Percentiles rank a stretch among this genome's conserved stretches.
Conservation (phyloP, 2,113 vertebrate genomes). For the Nycticorax nycticorax region DNA sequence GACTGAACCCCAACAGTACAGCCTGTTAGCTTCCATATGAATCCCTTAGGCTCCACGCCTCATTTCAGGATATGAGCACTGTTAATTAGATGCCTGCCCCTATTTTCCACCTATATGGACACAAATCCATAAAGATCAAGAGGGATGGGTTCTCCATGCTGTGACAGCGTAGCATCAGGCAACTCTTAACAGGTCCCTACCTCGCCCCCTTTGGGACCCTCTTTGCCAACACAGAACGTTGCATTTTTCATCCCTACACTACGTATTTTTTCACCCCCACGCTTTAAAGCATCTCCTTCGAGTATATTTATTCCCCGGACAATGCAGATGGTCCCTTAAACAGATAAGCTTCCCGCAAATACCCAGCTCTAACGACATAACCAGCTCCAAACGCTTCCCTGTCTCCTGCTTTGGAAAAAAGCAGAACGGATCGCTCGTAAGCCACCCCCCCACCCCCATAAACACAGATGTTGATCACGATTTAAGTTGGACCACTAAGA, state of each 20-base stretch:
- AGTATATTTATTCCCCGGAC: not conserved
- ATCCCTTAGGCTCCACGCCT: not conserved
- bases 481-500: not conserved
- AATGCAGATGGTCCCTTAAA: not conserved
- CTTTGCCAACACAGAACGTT: not conserved
- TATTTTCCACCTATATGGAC: not conserved
- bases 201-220: not conserved
- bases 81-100: not conserved
- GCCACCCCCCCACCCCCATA: not conserved
- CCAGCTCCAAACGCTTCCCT: not conserved
- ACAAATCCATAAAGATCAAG: not conserved
- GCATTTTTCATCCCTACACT: not conserved
- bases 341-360: not conserved
- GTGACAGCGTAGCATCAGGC: fast-evolving
- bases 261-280: not conserved
- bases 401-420: not conserved
- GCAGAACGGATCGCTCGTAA: not conserved
- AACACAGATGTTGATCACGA: not conserved
- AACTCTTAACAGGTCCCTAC: no score
- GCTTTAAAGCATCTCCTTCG: not conserved
- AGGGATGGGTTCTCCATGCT: not conserved
- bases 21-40: not conserved
- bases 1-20: not conserved
- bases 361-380: not conserved
- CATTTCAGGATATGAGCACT: not conserved